Conservation (phyloP, 2,888 invertebrate genomes). For the Ochropleura leucogaster region DNA sequence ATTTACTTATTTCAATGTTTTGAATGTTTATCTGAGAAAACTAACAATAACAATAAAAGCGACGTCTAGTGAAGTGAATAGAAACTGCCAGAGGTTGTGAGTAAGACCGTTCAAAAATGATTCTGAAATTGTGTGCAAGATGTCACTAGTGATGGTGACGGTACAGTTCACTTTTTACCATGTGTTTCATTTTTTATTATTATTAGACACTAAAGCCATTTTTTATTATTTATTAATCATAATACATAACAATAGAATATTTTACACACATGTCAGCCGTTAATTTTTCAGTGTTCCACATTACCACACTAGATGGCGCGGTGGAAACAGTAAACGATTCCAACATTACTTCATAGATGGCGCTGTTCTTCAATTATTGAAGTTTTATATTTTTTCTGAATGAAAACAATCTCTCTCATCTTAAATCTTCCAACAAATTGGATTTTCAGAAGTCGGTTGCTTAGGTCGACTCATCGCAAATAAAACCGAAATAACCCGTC, state of each 20-base stretch:
- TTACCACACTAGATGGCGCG: not conserved
- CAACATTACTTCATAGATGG: slow-evolving; percentile 17
- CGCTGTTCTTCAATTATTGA: slow-evolving; percentile 3
- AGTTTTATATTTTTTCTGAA: not conserved
- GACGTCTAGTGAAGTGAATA: slow-evolving; percentile 32
- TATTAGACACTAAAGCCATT: fast-evolving
- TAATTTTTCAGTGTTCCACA: not conserved
- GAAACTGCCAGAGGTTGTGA: not conserved
- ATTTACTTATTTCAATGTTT: slow-evolving; percentile 48
- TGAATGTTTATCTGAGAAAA: slow-evolving; percentile 26
- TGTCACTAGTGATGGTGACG: slow-evolving; percentile 17
- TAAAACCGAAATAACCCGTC: too few species aligned
- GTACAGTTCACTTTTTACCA: not conserved
- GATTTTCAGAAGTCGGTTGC: not conserved
- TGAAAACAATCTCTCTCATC: not conserved
- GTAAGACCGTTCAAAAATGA: not conserved
- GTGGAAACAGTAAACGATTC: not conserved
- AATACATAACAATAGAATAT: not conserved
- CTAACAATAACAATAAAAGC: slow-evolving; percentile 38
- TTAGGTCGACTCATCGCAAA: not conserved
- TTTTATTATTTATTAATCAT: not conserved
- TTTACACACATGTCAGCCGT: not conserved
- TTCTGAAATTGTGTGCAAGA: not conserved
- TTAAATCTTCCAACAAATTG: not conserved
- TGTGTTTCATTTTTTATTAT: too few species aligned